Evolutionary conservation across 2,797 vertebrate genomes (phyloP).

Genomic region (Epinephelus malabaricus): DNA sequence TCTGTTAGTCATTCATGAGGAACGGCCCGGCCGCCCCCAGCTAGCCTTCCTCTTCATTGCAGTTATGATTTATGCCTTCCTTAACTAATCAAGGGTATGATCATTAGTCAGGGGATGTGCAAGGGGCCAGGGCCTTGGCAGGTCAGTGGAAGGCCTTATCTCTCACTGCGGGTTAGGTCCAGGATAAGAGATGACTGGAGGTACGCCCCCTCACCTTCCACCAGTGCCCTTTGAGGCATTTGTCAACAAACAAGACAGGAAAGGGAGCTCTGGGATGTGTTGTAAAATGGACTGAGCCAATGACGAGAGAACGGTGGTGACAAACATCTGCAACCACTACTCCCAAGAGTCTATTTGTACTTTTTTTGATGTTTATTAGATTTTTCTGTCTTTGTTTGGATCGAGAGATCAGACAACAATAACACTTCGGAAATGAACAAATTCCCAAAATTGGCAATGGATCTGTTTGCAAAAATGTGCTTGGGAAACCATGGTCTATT

Average conservation of each 20-base stretch:
- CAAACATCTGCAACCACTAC: conserved; percentile 33
- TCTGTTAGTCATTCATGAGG: conserved; percentile 71
- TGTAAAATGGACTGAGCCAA: conserved; percentile 39
- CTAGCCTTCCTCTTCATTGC: conserved; percentile 57
- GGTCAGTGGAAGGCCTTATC: conserved; percentile 64
- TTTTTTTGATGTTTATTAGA: conserved; percentile 18
- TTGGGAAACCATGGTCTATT: conserved; percentile 36
- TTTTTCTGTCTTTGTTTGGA: conserved; percentile 29
- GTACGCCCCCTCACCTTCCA: conserved; percentile 71
- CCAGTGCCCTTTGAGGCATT: conserved; percentile 50
- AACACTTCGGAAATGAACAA: conserved; percentile 26
- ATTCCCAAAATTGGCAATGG: conserved; percentile 12
- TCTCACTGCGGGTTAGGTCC: conserved; percentile 44
- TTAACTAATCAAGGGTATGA: conserved; percentile 79
- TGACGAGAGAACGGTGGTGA: conserved; percentile 9
- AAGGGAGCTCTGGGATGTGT: conserved; percentile 7
- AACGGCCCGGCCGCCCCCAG: conserved; percentile 59
- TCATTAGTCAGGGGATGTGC: conserved; percentile 78
- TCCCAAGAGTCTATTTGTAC: conserved; percentile 18
- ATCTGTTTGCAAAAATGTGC: conserved; percentile 27
- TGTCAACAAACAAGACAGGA: conserved; percentile 51
- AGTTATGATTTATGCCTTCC: conserved; percentile 81
- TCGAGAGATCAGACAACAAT: conserved; percentile 13
- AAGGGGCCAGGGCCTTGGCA: conserved; percentile 60
- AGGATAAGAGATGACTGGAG: conserved; percentile 74